Percentiles rank a stretch among this genome's conserved stretches.
Evolutionary conservation across 2,888 invertebrate species (phyloP).

Genomic region (Phania funesta): DNA sequence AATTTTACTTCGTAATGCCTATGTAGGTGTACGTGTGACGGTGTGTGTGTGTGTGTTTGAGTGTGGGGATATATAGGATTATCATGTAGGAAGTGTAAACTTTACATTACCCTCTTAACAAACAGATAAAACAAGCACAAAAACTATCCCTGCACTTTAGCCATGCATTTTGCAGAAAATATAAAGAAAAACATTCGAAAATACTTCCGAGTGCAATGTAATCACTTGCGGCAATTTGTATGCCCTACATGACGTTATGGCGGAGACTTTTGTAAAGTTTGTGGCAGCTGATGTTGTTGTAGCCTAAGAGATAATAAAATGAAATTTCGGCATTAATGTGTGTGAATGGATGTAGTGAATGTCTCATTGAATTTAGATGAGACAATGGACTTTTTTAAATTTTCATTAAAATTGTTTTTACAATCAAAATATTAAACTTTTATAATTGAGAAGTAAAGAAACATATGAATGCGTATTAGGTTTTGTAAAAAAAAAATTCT

Average conservation of each 20-base stretch:
- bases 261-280: conserved; percentile 34
- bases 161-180: conserved; percentile 36
- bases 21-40: neutral
- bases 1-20: neutral
- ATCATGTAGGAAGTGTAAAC: conserved; percentile 67
- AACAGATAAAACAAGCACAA: conserved; percentile 23
- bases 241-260: conserved; percentile 36
- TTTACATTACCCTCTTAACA: conserved; percentile 72
- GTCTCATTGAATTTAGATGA: conserved; percentile 15
- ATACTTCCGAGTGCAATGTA: conserved; percentile 76
- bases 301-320: neutral
- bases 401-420: neutral
- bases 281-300: conserved; percentile 28
- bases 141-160: conserved; percentile 32
- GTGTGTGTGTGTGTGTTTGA: neutral
- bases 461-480: too few relatives aligned
- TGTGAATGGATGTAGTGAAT: neutral
- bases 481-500: too few relatives aligned
- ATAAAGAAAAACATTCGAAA: conserved; percentile 47
- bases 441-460: too few relatives aligned
- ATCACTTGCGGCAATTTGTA: conserved; percentile 68
- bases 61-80: conserved; percentile 15
- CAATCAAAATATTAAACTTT: neutral
- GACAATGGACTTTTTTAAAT: conserved; percentile 13
- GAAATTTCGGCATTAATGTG: conserved; percentile 5